Evolutionary conservation across 2,888 invertebrate species (phyloP), one percentile per base, ranked within the genome.

Genomic region (Agapetus fuscipes): DNA sequence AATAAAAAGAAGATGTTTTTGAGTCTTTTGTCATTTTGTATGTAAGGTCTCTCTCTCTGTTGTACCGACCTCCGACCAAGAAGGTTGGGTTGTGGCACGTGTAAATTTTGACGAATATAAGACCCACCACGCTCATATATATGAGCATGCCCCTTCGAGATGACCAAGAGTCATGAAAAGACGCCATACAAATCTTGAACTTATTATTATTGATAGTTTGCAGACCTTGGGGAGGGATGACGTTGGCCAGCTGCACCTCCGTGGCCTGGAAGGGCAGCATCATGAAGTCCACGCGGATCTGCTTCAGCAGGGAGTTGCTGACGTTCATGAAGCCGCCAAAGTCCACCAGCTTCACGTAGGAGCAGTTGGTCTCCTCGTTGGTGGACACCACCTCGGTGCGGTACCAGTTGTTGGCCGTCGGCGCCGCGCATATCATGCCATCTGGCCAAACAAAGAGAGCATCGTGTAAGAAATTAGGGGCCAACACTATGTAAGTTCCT

Each of bases 221-320:
- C n/a, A n/a, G n/a, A 82, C 89, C 82, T 56, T 76, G 74, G 40
- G 76, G 69, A 39, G 93, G 87, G 61, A 78, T 78, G 52, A 95
- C 75, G 64, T 90, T 83, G n/a, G 90, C 90, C 56, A 98, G 70
- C 59, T 83, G 78, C 58, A 95, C 91, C 71, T 98, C 97, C 33
- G 89, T 84, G 41, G 96, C 91, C 76, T 97, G 96, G 78, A 97
- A 97, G 37, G 97, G 97, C 60, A 96, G 72, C 41, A 81, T 73
- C 76, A 95, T 83, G 61, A 93, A 95, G 65, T 97, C 95, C 37
- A 82, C 82, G 53, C 93, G 78, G 51, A 98, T 94, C 69, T 96
- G 94, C 57, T 89, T 80, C 56, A 97, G 76, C 50, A 78, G 74
- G 39, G 76, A 71, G 51, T 83, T 81, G 52, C 80, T 78, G 38